phyloP scores from a whole-genome alignment of 2,888 invertebrate genomes.

The Tenthredo mesomela region DNA sequence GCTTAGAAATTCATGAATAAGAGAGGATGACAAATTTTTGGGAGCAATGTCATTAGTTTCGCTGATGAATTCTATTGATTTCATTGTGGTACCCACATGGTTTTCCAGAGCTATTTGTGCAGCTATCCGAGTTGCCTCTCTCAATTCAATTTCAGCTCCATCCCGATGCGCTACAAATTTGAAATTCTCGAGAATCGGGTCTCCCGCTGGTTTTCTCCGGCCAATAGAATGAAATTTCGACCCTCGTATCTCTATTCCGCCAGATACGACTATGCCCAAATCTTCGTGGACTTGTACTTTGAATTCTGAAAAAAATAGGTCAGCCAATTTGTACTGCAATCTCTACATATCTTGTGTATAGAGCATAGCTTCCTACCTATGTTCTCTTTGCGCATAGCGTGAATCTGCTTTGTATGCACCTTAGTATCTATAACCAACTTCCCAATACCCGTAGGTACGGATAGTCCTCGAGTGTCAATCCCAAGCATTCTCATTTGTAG shows the following conservation, averaged over 20 bases:
- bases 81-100: constrained; percentile 69
- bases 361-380: constrained; percentile 65
- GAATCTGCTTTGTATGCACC: constrained; percentile 71
- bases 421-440: constrained; percentile 85
- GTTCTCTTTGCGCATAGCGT: constrained; percentile 61
- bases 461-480: constrained; percentile 84
- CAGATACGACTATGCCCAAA: constrained; percentile 78
- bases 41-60: constrained; percentile 63
- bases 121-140: constrained; percentile 70
- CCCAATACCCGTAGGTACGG: constrained; percentile 88
- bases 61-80: constrained; percentile 72
- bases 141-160: constrained; percentile 62
- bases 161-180: constrained; percentile 80
- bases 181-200: constrained; percentile 81
- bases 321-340: not conserved
- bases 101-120: constrained; percentile 81
- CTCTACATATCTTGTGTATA: not conserved
- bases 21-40: constrained; percentile 78
- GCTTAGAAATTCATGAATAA: constrained; percentile 82
- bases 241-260: constrained; percentile 82
- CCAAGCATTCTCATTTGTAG: constrained; percentile 89
- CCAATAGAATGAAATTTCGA: constrained; percentile 81
- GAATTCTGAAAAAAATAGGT: constrained; percentile 68
- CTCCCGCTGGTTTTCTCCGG: constrained; percentile 77
- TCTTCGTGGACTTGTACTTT: constrained; percentile 74